Evolutionary conservation across 2,888 invertebrate genomes (phyloP), one percentile per base, ranked within the genome.

Genomic region (Conus canariensis): DNA sequence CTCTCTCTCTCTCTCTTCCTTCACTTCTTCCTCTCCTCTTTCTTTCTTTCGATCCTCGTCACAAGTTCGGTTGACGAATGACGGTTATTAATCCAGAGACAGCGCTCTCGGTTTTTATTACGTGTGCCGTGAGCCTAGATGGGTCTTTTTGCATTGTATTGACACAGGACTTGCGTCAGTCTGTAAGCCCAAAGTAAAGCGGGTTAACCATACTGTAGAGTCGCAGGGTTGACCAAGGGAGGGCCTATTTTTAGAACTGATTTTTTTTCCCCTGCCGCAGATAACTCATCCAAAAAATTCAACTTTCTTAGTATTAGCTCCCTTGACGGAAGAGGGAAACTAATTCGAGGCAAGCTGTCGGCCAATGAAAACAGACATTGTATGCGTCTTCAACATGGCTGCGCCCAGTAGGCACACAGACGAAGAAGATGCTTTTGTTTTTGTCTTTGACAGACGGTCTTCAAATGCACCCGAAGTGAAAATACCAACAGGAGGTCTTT

Each of bases 381-480:
- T 60, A 85, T 59, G n/a, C 60, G 86, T 70, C 19, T 82, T 88
- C 87, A 94, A 94, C 90, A 94, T 95, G 94, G 94, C 94, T 92
- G 92, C 94, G 91, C 92, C 92, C 92, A 93, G 90, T 45, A 74
- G 92, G 30, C 88, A 91, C 83, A 90, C 92, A 14, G 94, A 94
- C n/a, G 94, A 94, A 7, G 94, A 94, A 56, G 94, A 95, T 92
- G 93, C 93, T 64, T 95, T 94, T 93, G 95, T 95, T 90, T 95
- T 93, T 92, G 92, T 95, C 56, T 95, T 92, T 93, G 95, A 95
- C 91, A 93, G 95, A n/a, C 91, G 95, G 90, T 92, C 93, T 64
- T 93, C 93, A 60, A 94, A 94, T 91, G 92, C 93, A 83, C 95
- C 95, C 16, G 95, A 95, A 91, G 90, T 94, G 16, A 95, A 94